These are phyloP conservation scores for Drosophila mauritiana DNA, from an alignment of 1,140 invertebrate species.

Conservation along the genomic window DNA sequence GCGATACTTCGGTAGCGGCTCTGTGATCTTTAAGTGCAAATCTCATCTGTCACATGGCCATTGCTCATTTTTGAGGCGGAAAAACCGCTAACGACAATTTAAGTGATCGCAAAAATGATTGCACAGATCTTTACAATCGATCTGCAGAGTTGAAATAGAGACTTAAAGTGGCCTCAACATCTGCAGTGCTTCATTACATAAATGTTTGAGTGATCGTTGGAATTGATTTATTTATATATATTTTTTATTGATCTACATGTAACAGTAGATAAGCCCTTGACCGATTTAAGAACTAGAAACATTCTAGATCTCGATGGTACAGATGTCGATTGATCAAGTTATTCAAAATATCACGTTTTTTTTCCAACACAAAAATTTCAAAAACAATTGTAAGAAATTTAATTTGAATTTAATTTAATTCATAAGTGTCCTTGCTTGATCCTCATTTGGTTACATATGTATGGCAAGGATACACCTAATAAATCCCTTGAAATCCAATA, in stretches of 20 bases:
- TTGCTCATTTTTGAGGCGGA: conserved; percentile 47
- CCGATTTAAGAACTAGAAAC: not conserved
- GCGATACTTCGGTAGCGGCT: not conserved
- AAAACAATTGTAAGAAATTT: not conserved
- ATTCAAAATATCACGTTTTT: not conserved
- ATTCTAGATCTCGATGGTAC: not conserved
- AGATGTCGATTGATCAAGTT: not conserved
- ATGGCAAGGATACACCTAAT: not conserved
- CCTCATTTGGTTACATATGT: not conserved
- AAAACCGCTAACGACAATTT: conserved; percentile 33
- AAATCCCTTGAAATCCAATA: conserved; percentile 22
- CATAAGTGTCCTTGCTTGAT: not conserved
- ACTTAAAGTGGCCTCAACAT: not conserved
- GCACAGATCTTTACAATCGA: conserved; percentile 1
- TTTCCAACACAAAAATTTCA: too few relatives aligned
- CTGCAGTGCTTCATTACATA: not conserved
- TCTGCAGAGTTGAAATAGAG: not conserved
- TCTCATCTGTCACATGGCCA: conserved; percentile 37
- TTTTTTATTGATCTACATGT: not conserved
- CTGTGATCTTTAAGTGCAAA: conserved; percentile 42
- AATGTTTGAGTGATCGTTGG: not conserved
- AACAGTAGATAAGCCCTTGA: not conserved
- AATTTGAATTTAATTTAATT: too few relatives aligned
- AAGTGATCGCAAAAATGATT: conserved; percentile 29
- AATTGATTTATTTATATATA: not conserved